phyloP scores from a whole-genome alignment of 2,797 vertebrate species.

The Cottoperca gobio region DNA sequence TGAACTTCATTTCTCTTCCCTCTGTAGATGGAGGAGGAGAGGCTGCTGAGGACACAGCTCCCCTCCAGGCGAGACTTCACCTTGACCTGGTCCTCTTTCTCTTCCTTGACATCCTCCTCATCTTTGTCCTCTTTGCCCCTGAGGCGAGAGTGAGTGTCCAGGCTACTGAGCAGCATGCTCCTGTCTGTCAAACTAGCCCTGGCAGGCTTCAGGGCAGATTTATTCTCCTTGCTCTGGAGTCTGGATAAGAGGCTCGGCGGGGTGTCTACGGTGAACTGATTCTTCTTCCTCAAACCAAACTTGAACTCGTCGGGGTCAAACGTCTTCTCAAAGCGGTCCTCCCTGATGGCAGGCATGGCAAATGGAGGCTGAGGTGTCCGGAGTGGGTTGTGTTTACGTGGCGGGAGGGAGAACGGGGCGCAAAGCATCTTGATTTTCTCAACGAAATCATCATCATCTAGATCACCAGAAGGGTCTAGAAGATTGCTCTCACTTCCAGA shows the following conservation, averaged over 20 bases:
- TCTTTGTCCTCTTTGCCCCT: slow-evolving; percentile 44
- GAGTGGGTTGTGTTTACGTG: slow-evolving; percentile 89
- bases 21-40: slow-evolving; percentile 75
- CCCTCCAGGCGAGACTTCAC: slow-evolving; percentile 92
- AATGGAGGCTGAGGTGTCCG: slow-evolving; percentile 88
- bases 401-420: slow-evolving; percentile 86
- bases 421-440: slow-evolving; percentile 93
- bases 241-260: slow-evolving; percentile 79
- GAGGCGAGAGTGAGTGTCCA: slow-evolving; percentile 71
- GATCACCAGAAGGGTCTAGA: slow-evolving; percentile 88
- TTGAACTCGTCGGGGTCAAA: slow-evolving; percentile 91
- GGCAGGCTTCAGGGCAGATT: slow-evolving; percentile 83
- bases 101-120: slow-evolving; percentile 64
- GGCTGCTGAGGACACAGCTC: slow-evolving; percentile 89
- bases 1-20: slow-evolving; percentile 63
- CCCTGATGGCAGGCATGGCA: slow-evolving; percentile 93
- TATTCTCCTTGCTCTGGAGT: slow-evolving; percentile 83
- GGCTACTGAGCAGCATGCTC: slow-evolving; percentile 87
- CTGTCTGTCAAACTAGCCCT: slow-evolving; percentile 87
- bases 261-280: slow-evolving; percentile 71
- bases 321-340: slow-evolving; percentile 91
- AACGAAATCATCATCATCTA: slow-evolving; percentile 90
- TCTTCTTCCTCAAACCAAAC: slow-evolving; percentile 89
- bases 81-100: slow-evolving; percentile 78
- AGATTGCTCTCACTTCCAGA: slow-evolving; percentile 86